These are phyloP conservation scores for Acanthiza pusilla DNA, from an alignment of 2,797 vertebrate genomes.

Conservation along the genomic window DNA sequence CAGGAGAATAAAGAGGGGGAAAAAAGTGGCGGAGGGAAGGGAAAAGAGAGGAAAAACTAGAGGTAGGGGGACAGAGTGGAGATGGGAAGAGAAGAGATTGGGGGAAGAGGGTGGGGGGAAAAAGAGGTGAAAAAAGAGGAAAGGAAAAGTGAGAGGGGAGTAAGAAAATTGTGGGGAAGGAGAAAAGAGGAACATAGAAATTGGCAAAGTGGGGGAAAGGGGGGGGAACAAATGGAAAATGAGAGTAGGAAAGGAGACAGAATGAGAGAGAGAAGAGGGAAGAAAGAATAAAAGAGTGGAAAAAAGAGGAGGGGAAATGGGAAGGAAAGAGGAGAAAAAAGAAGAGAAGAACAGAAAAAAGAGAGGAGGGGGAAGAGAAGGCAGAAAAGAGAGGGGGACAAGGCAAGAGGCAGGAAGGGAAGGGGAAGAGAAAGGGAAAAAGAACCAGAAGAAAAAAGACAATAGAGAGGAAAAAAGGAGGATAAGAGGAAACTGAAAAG, in stretches of 20 bases:
- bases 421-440: not conserved
- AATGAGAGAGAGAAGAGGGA: not conserved
- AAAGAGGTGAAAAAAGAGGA: not conserved
- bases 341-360: not conserved
- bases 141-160: not conserved
- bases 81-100: not conserved
- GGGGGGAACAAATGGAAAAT: not conserved
- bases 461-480: not conserved
- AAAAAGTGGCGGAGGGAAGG: rapidly evolving
- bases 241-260: not conserved
- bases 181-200: not conserved
- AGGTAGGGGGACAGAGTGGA: not conserved
- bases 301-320: not conserved
- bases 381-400: not conserved
- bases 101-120: not conserved
- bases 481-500: not conserved
- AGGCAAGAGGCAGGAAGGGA: not conserved
- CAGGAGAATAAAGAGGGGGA: not conserved
- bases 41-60: not conserved
- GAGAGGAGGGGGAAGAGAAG: not conserved
- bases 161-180: not conserved
- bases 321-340: no score
- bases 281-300: not conserved
- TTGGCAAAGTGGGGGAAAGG: not conserved
- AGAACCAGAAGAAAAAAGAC: not conserved